Evolutionary conservation across 2,113 vertebrate genomes (phyloP).

Genomic region (Aegotheles bennettii): DNA sequence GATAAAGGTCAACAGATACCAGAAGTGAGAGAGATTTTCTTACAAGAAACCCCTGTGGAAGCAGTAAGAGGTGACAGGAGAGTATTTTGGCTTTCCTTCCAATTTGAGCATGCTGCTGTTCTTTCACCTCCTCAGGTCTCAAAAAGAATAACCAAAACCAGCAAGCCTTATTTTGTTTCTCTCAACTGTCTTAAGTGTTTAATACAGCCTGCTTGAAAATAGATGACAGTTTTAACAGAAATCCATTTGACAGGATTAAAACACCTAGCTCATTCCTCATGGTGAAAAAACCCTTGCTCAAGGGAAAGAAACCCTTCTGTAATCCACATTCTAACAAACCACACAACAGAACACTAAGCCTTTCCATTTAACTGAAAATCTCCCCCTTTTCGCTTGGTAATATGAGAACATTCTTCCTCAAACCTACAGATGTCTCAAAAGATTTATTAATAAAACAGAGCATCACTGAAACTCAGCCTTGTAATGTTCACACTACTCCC

Average conservation of each 20-base stretch:
- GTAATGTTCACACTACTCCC: conserved; percentile 8
- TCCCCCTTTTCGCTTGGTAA: neutral
- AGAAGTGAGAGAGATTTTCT: neutral
- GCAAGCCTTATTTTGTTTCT: neutral
- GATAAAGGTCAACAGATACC: neutral
- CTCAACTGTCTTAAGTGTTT: neutral
- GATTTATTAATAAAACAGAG: conserved; percentile 46
- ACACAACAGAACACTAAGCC: neutral
- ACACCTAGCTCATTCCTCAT: neutral
- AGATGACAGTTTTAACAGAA: neutral
- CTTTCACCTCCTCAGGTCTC: neutral
- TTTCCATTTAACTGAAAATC: neutral
- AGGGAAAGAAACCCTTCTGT: neutral
- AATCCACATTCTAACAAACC: neutral
- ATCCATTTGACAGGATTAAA: neutral
- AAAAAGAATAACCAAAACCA: neutral
- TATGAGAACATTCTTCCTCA: neutral
- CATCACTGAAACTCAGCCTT: neutral
- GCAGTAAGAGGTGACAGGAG: neutral
- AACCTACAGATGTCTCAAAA: neutral
- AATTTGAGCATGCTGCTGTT: neutral
- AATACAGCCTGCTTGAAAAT: neutral
- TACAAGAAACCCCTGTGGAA: neutral
- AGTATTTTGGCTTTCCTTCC: neutral
- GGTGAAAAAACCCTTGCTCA: neutral